Conservation (phyloP, 2,888 invertebrate species). For the Thalpophila matura region DNA sequence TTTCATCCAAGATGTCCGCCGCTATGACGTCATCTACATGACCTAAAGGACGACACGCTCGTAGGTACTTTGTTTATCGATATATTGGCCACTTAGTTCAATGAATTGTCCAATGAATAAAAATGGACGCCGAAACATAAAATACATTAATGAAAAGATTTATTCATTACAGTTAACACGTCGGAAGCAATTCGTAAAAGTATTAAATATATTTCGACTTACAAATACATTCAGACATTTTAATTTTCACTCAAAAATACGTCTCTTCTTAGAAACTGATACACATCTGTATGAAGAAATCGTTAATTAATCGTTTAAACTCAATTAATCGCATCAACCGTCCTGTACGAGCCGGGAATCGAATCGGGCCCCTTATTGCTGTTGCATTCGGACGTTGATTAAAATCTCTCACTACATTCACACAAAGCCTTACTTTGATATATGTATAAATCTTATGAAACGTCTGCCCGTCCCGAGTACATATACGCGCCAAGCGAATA, state of each 20-base stretch:
- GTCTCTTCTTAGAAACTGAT: slow-evolving; percentile 55
- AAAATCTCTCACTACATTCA: slow-evolving; percentile 89
- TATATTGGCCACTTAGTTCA: slow-evolving; percentile 42
- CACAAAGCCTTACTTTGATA: slow-evolving; percentile 89
- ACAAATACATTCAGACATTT: slow-evolving; percentile 47
- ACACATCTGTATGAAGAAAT: slow-evolving; percentile 64
- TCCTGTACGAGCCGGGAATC: slow-evolving; percentile 73
- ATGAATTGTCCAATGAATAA: slow-evolving; percentile 43
- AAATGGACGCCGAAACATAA: slow-evolving; percentile 38
- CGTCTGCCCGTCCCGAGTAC: slow-evolving; percentile 80
- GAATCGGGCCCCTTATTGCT: slow-evolving; percentile 65
- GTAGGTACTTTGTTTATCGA: slow-evolving; percentile 35
- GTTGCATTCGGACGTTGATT: slow-evolving; percentile 84
- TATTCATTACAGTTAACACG: slow-evolving; percentile 35
- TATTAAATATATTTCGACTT: slow-evolving; percentile 36
- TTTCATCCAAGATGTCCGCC: slow-evolving; percentile 24
- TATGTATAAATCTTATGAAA: slow-evolving; percentile 88
- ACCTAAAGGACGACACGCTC: slow-evolving; percentile 20
- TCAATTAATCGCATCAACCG: slow-evolving; percentile 75
- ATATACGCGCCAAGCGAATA: slow-evolving; percentile 65
- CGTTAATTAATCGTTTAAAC: slow-evolving; percentile 75
- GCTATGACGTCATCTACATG: slow-evolving; percentile 34
- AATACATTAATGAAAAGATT: slow-evolving; percentile 46
- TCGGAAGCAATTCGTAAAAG: slow-evolving; percentile 52
- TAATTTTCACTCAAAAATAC: slow-evolving; percentile 58